These are phyloP conservation scores for Trichoplusia ni DNA, from an alignment of 1,140 invertebrate genomes.

Conservation along the genomic window DNA sequence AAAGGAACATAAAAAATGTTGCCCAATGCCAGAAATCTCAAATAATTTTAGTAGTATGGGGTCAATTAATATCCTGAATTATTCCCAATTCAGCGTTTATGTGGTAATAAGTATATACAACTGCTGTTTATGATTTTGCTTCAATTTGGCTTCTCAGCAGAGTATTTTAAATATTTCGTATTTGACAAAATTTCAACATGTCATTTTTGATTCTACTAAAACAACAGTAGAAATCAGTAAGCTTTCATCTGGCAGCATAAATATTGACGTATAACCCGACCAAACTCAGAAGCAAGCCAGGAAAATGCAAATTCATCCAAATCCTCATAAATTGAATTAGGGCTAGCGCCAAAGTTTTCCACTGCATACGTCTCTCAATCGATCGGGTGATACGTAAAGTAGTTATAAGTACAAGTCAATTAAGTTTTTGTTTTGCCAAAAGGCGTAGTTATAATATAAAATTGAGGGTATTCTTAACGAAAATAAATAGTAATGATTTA, in stretches of 20 bases:
- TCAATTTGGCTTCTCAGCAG: too few relatives aligned
- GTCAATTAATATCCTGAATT: too few relatives aligned
- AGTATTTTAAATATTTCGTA: too few relatives aligned
- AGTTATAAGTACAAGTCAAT: constrained; percentile 12
- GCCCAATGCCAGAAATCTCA: too few relatives aligned
- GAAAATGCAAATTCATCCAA: background rate
- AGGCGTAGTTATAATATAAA: constrained; percentile 13
- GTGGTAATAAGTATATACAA: too few relatives aligned
- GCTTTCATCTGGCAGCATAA: constrained; percentile 3
- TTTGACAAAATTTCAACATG: too few relatives aligned
- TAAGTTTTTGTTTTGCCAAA: constrained; percentile 7
- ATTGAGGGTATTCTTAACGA: constrained; percentile 12
- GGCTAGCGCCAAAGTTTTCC: background rate
- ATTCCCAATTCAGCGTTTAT: too few relatives aligned
- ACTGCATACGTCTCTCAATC: background rate
- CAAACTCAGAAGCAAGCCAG: background rate
- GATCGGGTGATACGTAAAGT: background rate
- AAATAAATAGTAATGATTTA: background rate
- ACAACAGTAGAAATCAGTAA: background rate
- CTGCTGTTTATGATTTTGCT: too few relatives aligned
- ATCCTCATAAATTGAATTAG: background rate
- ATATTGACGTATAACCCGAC: constrained; percentile 23
- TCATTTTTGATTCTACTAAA: too few relatives aligned
- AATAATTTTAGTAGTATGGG: too few relatives aligned
- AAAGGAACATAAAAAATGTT: too few relatives aligned